Base-by-base conservation (phyloP, 2,888 invertebrate species). In the Gymnocheta viridis region DNA sequence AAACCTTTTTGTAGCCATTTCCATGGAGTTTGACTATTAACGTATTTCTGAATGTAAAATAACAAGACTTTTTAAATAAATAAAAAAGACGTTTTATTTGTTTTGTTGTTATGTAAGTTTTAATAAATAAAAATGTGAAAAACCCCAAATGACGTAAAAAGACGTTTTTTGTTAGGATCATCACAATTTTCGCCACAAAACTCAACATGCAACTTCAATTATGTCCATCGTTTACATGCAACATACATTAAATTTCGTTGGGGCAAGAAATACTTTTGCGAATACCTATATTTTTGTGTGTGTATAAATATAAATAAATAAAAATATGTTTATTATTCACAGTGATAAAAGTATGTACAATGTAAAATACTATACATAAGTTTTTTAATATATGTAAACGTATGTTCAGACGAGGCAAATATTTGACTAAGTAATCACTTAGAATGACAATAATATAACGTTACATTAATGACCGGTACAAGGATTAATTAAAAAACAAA, bases 121-220 rank as follows among this genome's bases (percentile, higher is more conserved):
- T 35, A 69, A 58, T 64, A 64, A 74, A 73, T 22, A 49, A 70
- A 73, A 78, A 82, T 72, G 56, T 44, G 60, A 67, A 74, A 79
- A 82, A n/a, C 32, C 35, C 56, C n/a, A n/a, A 69, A 60, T 47
- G 19, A 47, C 4, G 54, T 54, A 62, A 73, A 60, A 19, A 54
- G 29, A 4, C 9, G 0, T 58, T 70, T 64, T 66, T 7, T 51
- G 24, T 32, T 35, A 47, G 49, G 10, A 62, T 62, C 60, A 32
- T 67, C 51, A 70, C 29, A 27, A 19, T 76, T 67, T 49, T 22
- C 54, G 60, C 70, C 76, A 80, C 76, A 72, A 64, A 51, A 62
- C 29, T 51, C 19, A n/a, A 74, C 22, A 64, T 38, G 49, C 66
- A 54, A 72, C 54, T 41, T 29, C 54, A 66, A 19, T 74, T 64